Base-by-base conservation (phyloP, 2,113 vertebrate species). In the Cololabis saira region DNA sequence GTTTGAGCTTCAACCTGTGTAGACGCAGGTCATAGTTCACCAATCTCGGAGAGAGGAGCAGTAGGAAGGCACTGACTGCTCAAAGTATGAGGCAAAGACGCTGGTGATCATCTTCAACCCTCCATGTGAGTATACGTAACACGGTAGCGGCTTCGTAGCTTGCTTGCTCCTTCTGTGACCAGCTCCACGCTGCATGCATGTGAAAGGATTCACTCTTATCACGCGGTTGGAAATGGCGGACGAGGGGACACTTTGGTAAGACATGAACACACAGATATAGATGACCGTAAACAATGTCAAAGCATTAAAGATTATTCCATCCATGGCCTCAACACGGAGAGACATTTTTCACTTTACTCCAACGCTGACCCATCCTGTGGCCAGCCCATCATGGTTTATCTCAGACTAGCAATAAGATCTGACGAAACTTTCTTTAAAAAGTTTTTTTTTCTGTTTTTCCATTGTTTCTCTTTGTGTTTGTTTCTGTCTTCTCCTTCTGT, bases 371-470 rank as follows among this genome's bases (percentile, higher is more conserved):
- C 70, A 64, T 67, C 59, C 41, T 37, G 52, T 66, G 40, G 12
- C 43, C 69, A 72, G 73, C 48, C 68, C 65, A 68, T 67, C 74
- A 76, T 70, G 65, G 44, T 54, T 80, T 66, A 45, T 9, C 68
- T 76, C 22, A 65, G 40, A 45, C 14, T 48, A 71, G 37, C 45
- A 41, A 61, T 72, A 56, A 82, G 51, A 77, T 86, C 71, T 87
- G 84, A 89, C 65, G 56, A 53, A 64, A 93, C 93, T 91, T 93
- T 91, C 17, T 73, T 89, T 77, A 52, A 80, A 65, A 61, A 41
- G n/a, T n/a, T n/a, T 89, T 67, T 92, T 92, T 94, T 95, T 95
- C 93, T 94, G 94, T 94, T 93, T 93, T 90, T 92, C 82, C 86
- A 88, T 90, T 84, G 78, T 85, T 87, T 88, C 80, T 77, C 80